Conservation (phyloP, 2,888 invertebrate species). For the Dastarcus helophoroides region DNA sequence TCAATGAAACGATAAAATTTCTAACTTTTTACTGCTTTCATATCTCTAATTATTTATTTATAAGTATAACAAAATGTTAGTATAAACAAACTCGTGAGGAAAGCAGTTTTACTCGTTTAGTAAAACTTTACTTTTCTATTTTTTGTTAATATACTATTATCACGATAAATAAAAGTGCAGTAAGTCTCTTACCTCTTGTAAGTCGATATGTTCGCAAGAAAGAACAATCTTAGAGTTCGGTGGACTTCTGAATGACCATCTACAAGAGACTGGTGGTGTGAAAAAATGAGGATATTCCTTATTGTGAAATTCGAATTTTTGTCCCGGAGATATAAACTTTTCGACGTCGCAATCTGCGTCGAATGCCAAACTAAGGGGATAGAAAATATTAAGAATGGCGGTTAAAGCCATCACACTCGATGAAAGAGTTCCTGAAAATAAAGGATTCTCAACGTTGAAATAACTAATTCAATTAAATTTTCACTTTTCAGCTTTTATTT, state of each 20-base stretch:
- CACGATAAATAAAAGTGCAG: too few species aligned
- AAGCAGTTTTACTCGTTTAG: too few species aligned
- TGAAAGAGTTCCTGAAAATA: conserved; percentile 1
- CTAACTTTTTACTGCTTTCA: too few species aligned
- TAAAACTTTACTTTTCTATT: too few species aligned
- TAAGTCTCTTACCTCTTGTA: conserved; percentile 45
- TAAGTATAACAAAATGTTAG: too few species aligned
- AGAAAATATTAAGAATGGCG: conserved; percentile 25
- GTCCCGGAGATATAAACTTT: conserved; percentile 32
- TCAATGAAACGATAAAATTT: too few species aligned
- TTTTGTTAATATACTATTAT: too few species aligned
- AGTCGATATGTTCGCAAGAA: conserved; percentile 36
- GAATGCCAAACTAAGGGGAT: conserved; percentile 24
- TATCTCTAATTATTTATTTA: too few species aligned
- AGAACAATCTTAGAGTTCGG: conserved; percentile 37
- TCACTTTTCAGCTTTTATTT: too few species aligned
- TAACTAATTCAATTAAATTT: too few species aligned
- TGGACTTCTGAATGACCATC: conserved; percentile 41
- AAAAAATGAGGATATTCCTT: conserved; percentile 41
- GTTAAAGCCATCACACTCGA: conserved; percentile 20
- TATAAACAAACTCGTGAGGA: too few species aligned
- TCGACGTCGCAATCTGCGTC: conserved; percentile 38
- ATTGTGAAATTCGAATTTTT: conserved; percentile 38
- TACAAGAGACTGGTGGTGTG: conserved; percentile 32
- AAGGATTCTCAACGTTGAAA: too few species aligned